Evolutionary conservation across 2,888 invertebrate species (phyloP).

Genomic region (Branchellion lobata): DNA sequence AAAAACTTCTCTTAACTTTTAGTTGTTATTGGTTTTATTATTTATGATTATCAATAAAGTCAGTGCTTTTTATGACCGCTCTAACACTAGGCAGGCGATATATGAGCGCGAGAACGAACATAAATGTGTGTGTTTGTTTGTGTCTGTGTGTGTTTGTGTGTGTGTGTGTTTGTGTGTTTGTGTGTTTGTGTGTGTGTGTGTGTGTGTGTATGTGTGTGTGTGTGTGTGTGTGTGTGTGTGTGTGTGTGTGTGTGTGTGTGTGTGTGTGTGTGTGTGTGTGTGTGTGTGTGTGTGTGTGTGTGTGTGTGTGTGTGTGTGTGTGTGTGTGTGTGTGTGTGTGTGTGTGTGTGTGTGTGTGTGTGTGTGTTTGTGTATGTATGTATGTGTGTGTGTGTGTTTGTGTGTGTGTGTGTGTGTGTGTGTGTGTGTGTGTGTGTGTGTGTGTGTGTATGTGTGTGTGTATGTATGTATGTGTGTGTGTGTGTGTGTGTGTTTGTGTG

Average conservation of each 20-base stretch:
- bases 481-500: slow-evolving; percentile 21
- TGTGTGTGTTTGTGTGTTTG: slow-evolving; percentile 24
- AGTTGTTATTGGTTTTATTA: too few relatives aligned
- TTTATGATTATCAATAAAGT: slow-evolving; percentile 7
- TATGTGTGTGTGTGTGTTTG: too few relatives aligned
- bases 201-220: slow-evolving; percentile 31
- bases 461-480: slow-evolving; percentile 6
- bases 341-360: too few relatives aligned
- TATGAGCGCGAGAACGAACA: neutral
- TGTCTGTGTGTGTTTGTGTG: slow-evolving; percentile 31
- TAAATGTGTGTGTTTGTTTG: slow-evolving; percentile 14
- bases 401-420: slow-evolving; percentile 19
- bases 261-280: slow-evolving; percentile 23
- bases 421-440: neutral
- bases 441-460: neutral
- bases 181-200: slow-evolving; percentile 24
- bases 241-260: slow-evolving; percentile 25
- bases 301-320: slow-evolving; percentile 4
- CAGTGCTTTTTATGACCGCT: neutral
- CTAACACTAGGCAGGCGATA: slow-evolving; percentile 8
- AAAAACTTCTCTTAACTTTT: too few relatives aligned
- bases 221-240: slow-evolving; percentile 32
- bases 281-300: slow-evolving; percentile 17
- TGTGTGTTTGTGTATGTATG: too few relatives aligned
- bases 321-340: neutral